Conservation (phyloP, 2,888 invertebrate species). For the Bellardia bayeri region DNA sequence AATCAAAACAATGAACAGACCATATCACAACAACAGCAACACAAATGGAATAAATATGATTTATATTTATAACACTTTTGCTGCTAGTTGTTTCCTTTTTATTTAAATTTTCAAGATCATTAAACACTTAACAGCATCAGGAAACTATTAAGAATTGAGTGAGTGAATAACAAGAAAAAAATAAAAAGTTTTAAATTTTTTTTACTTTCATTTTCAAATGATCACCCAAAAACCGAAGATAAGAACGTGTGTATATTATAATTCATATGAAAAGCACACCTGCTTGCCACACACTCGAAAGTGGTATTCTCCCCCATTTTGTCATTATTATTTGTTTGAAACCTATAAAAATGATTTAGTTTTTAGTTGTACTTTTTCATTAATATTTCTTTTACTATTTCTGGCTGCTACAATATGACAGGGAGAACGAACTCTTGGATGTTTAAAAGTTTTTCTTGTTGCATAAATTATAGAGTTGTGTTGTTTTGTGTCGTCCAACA, state of each 20-base stretch:
- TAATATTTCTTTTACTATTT: background rate
- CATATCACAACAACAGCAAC: slow-evolving; percentile 7
- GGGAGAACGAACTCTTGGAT: background rate
- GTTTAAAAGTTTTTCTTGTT: background rate
- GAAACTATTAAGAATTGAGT: slow-evolving; percentile 23
- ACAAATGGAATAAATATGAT: background rate
- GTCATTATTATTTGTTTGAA: background rate
- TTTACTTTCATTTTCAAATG: slow-evolving; percentile 1
- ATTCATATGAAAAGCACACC: slow-evolving; percentile 50
- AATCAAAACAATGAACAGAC: slow-evolving; percentile 54
- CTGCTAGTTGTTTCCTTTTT: background rate
- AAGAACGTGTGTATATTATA: slow-evolving; percentile 35
- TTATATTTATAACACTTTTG: slow-evolving; percentile 26
- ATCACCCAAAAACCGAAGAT: slow-evolving; percentile 21
- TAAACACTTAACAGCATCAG: slow-evolving; percentile 62
- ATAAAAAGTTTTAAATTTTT: background rate
- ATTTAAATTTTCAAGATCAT: slow-evolving; percentile 68
- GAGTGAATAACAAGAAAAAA: background rate
- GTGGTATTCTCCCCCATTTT: slow-evolving; percentile 1
- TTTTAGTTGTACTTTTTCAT: background rate
- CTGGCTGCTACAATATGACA: background rate
- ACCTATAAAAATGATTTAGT: background rate
- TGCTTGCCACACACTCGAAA: slow-evolving; percentile 33
- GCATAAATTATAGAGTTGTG: slow-evolving; percentile 56
- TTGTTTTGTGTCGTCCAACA: slow-evolving; percentile 55